Base-by-base conservation (phyloP, 2,113 vertebrate species). In the Passer domesticus region DNA sequence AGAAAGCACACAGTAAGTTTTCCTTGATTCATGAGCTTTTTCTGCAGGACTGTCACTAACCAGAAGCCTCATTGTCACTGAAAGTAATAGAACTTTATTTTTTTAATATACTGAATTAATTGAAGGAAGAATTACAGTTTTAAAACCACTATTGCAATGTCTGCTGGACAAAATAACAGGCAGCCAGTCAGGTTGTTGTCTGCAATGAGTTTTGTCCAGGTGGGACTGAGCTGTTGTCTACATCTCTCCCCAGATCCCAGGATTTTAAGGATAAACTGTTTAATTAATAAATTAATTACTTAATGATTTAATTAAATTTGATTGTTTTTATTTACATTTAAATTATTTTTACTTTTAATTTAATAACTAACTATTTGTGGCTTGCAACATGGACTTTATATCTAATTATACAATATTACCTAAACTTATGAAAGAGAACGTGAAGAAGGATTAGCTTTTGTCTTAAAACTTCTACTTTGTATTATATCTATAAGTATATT, bases 1-100 rank as follows among this genome's bases (percentile, higher is more conserved):
- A 87, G 41, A 68, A 56, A 94, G 6, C 20, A 56, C 11, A 25
- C 17, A 60, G 53, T 69, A 37, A 31, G 7, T 52, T 96, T 84
- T 92, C 53, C 44, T 95, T 87, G 83, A 95, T 89, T 95, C 62
- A 55, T 47, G n/a, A 84, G n/a, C 69, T 81, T n/a, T 87, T 94
- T 69, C 66, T 87, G 72, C 91, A 88, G 73, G 87, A 82, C 83
- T 90, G 80, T 73, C 39, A 44, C 41, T 76, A 92, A 46, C 68
- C 89, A 62, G 89, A 90, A 87, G 33, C 23, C 25, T 63, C 19
- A n/a, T 27, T 41, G 20, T 22, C 33, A 33, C 8, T 83, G 79
- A 83, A 92, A 55, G 12, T 13, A 63, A 63, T 4, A 52, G 6
- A 17, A 49, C 1, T 4, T 23, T 17, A 11, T 17, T 33, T 33